Evolutionary conservation across 1,140 invertebrate species (phyloP).

Genomic region (Araneus ventricosus): DNA sequence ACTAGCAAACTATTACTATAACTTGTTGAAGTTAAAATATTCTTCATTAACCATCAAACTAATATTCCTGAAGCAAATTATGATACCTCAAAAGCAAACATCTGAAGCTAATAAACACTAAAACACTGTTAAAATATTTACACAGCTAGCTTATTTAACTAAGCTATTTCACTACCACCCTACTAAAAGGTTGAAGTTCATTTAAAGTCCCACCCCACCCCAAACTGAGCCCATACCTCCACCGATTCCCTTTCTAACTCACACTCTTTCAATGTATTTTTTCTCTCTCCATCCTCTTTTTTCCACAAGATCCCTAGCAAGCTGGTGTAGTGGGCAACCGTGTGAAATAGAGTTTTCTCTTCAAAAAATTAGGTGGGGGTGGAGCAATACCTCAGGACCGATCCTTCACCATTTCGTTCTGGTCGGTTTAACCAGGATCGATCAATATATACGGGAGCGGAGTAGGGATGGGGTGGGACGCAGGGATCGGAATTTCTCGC

Average conservation of each 20-base stretch:
- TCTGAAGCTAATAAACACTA: too few species aligned
- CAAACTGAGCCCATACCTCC: not conserved
- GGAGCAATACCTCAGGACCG: conserved; percentile 1
- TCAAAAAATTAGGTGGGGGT: conserved; percentile 20
- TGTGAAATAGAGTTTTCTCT: conserved; percentile 38
- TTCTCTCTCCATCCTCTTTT: not conserved
- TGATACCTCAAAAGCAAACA: too few species aligned
- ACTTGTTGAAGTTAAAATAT: too few species aligned
- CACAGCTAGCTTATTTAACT: not conserved
- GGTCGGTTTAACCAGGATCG: conserved; percentile 30
- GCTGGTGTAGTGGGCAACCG: not conserved
- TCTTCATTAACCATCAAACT: too few species aligned
- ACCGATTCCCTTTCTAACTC: not conserved
- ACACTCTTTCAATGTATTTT: too few species aligned
- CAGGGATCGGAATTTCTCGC: not conserved
- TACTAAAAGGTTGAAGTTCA: not conserved
- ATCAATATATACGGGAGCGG: conserved; percentile 17
- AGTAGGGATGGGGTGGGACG: not conserved
- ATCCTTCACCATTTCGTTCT: conserved; percentile 23
- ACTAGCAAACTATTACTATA: too few species aligned
- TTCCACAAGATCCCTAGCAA: not conserved
- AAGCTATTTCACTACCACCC: not conserved
- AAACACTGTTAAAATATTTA: not conserved
- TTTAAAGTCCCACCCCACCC: not conserved
- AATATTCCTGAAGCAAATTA: too few species aligned